These are phyloP conservation scores for Rhagonycha lutea DNA, from an alignment of 2,888 invertebrate species.

Conservation along the genomic window DNA sequence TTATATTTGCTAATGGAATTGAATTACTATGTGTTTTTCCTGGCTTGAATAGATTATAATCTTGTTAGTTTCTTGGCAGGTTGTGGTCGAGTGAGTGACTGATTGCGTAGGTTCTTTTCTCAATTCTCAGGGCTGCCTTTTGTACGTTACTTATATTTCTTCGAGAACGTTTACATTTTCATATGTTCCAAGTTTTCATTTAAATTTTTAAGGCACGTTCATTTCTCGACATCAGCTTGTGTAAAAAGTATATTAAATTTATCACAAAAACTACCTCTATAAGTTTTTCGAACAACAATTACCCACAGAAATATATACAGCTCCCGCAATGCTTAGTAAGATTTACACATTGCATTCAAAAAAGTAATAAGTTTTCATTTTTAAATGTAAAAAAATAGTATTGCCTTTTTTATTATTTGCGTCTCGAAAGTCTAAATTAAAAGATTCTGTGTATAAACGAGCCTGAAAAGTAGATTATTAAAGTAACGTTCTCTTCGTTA, in stretches of 20 bases:
- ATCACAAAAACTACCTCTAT: not conserved
- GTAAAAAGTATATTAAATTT: not conserved
- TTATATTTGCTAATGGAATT: not conserved
- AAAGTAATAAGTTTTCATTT: slow-evolving; percentile 13
- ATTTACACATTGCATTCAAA: slow-evolving; percentile 3
- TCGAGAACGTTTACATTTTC: not conserved
- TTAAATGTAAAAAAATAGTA: slow-evolving; percentile 10
- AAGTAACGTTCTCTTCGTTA: slow-evolving; percentile 32
- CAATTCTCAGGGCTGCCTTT: not conserved
- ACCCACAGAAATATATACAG: not conserved
- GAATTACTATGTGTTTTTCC: not conserved
- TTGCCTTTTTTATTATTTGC: slow-evolving; percentile 12
- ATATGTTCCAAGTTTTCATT: not conserved
- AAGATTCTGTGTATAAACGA: slow-evolving; percentile 25
- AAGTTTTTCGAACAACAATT: not conserved
- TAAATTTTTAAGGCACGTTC: not conserved
- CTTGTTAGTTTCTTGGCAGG: not conserved
- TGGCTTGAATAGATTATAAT: not conserved
- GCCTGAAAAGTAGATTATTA: slow-evolving; percentile 32
- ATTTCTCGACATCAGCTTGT: not conserved
- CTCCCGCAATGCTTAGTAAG: not conserved
- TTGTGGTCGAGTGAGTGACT: not conserved
- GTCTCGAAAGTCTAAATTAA: slow-evolving; percentile 27
- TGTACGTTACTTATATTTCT: not conserved
- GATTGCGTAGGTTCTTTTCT: not conserved